phyloP scores from a whole-genome alignment of 2,797 vertebrate genomes.

The Erethizon dorsatum region DNA sequence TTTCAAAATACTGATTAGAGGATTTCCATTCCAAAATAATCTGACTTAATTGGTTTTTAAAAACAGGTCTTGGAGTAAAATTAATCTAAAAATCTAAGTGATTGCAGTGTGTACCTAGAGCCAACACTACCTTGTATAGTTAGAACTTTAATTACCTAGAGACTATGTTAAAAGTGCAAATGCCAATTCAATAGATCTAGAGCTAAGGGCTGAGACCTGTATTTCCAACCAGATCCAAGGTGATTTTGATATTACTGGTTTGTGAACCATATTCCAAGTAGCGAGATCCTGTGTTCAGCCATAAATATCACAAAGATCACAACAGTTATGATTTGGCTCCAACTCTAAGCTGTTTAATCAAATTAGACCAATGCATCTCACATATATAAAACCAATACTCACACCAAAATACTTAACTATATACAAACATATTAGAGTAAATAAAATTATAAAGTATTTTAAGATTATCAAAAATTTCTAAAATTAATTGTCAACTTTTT shows the following conservation, averaged over 20 bases:
- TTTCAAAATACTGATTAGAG: not conserved
- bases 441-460: slow-evolving; percentile 17
- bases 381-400: slow-evolving; percentile 22
- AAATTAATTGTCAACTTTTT: not conserved
- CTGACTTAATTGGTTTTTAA: slow-evolving; percentile 8
- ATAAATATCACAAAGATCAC: not conserved
- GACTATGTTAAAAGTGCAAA: not conserved
- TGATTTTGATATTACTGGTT: not conserved
- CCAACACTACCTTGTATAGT: not conserved
- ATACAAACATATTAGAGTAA: not conserved
- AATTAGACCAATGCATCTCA: not conserved
- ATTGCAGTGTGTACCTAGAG: not conserved
- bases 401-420: not conserved
- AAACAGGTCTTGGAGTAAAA: not conserved
- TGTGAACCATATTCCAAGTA: not conserved
- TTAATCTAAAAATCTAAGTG: not conserved
- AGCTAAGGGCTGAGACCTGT: not conserved
- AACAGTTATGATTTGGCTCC: not conserved
- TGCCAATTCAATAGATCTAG: not conserved
- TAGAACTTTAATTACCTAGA: slow-evolving; percentile 11
- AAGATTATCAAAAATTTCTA: not conserved
- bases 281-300: not conserved
- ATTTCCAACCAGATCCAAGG: not conserved
- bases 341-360: not conserved
- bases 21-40: not conserved